Conservation (phyloP, 2,113 vertebrate genomes). For the Menidia beryllina region DNA sequence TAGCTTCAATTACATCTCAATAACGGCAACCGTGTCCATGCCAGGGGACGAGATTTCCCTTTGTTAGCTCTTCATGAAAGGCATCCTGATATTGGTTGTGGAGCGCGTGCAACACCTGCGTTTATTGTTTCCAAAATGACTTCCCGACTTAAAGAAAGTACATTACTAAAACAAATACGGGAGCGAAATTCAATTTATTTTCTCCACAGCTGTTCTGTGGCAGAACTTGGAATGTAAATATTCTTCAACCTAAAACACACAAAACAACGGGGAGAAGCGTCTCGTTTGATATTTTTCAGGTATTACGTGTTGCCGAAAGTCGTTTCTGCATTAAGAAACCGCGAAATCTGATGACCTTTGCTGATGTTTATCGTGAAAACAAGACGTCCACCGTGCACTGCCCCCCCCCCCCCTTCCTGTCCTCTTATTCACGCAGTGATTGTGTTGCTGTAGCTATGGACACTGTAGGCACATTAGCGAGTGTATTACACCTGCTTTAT, state of each 20-base stretch:
- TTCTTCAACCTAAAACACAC: constrained; percentile 42
- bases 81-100: constrained; percentile 72
- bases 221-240: constrained; percentile 32
- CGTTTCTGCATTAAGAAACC: constrained; percentile 58
- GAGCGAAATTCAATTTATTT: constrained; percentile 70
- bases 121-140: constrained; percentile 53
- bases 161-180: constrained; percentile 57
- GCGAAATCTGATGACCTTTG: constrained; percentile 64
- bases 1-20: constrained; percentile 81
- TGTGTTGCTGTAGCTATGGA: constrained; percentile 63
- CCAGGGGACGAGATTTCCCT: constrained; percentile 68
- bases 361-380: constrained; percentile 54
- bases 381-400: constrained; percentile 52
- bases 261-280: constrained; percentile 41
- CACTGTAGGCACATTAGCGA: constrained; percentile 70
- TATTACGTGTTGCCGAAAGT: constrained; percentile 57
- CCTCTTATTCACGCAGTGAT: constrained; percentile 47
- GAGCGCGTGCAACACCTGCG: constrained; percentile 43
- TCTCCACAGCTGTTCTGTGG: constrained; percentile 34
- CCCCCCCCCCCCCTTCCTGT: constrained; percentile 36
- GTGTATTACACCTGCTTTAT: constrained; percentile 83
- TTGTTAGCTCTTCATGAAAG: constrained; percentile 79
- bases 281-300: constrained; percentile 47
- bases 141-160: constrained; percentile 65
- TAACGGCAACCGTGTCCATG: constrained; percentile 62